Evolutionary conservation across 1,140 invertebrate species (phyloP), one percentile per base, ranked within the genome.

Genomic region (Notospermus geniculatus): DNA sequence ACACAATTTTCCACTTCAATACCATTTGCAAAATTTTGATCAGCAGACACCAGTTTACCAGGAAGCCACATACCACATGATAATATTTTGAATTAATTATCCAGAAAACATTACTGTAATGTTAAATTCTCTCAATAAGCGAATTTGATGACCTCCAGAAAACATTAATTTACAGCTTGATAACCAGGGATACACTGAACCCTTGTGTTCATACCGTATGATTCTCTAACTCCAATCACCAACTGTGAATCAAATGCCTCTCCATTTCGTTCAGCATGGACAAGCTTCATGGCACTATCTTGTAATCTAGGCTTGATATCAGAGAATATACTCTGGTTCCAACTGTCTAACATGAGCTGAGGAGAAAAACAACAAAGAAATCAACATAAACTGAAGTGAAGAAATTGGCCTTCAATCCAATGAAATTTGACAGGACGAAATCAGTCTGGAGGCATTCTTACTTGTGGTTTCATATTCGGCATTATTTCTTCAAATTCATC

Each of bases 181-280:
- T n/a, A n/a, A n/a, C n/a, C n/a, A n/a, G n/a, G n/a, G n/a, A n/a
- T n/a, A n/a, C n/a, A n/a, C n/a, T n/a, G n/a, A n/a, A n/a, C n/a
- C n/a, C n/a, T n/a, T n/a, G 32, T 15, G 32, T 50, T 60, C 70
- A 81, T 83, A 92, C 90, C 92, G 84, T 95, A 97, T 57, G 92
- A 95, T 85, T 97, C 93, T 70, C 93, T 84, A 32, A 97, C 93
- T 52, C 95, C 96, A 76, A 98, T 97, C 58, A 99, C 95, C 62
- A 98, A 84, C 75, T 96, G 93, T 15, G 95, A 94, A 83, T 98
- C 95, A 83, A 98, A 97, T 29, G 93, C 92, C 83, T 98, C 94
- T 13, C 95, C 95, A 83, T 97, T 96, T 68, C 96, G 85, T 82
- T 99, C 96, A 7, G 92, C 89, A 79, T 95, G 89, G 13, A 98